Conservation (phyloP, 1,140 invertebrate genomes). For the Ostrea edulis region DNA sequence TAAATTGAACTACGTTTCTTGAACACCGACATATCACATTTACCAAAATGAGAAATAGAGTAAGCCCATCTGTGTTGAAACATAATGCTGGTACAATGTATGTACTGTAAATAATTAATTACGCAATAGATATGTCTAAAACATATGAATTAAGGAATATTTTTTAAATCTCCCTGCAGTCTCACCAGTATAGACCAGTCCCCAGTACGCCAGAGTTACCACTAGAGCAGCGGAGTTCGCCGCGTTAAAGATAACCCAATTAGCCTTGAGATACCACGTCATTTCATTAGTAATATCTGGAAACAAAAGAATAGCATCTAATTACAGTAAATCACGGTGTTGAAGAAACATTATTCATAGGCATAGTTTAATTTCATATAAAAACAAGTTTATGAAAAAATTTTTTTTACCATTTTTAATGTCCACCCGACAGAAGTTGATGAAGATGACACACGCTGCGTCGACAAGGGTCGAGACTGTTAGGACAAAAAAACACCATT, state of each 20-base stretch:
- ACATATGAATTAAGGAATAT: no score
- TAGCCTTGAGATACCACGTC: constrained; percentile 62
- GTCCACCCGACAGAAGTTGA: constrained; percentile 57
- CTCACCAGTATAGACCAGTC: constrained; percentile 60
- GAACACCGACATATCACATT: no score
- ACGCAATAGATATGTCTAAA: no score
- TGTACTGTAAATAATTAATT: no score
- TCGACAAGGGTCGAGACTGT: constrained; percentile 64
- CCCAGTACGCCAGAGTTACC: constrained; percentile 58
- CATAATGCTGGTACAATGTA: no score
- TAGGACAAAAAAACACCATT: constrained; percentile 69
- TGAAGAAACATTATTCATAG: neutral
- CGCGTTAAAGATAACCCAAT: constrained; percentile 61
- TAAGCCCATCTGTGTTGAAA: no score
- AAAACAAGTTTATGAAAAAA: neutral
- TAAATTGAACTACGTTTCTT: no score
- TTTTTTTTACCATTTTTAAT: constrained; percentile 60
- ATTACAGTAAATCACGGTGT: neutral
- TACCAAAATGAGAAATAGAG: no score
- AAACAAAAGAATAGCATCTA: neutral
- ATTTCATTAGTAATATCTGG: constrained; percentile 42
- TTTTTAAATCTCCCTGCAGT: neutral
- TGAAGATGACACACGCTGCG: constrained; percentile 52
- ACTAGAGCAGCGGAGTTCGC: constrained; percentile 51
- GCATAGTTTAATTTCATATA: neutral